phyloP scores from a whole-genome alignment of 2,888 invertebrate species.

The Aphelenchoides bicaudatus region DNA sequence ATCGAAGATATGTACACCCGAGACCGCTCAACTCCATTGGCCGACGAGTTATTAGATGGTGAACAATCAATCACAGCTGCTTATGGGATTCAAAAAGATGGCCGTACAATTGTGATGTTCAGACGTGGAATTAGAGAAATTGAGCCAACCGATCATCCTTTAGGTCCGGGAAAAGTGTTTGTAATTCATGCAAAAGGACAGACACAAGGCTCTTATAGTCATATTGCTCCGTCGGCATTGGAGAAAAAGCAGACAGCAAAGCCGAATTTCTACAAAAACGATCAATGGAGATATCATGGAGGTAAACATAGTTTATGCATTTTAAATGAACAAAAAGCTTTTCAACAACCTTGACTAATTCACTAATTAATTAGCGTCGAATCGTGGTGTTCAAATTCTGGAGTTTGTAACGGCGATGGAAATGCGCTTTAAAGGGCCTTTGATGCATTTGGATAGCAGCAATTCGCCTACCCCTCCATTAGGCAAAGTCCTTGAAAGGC shows the following conservation, averaged over 20 bases:
- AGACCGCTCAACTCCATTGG: conserved; percentile 53
- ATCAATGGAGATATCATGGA: conserved; percentile 37
- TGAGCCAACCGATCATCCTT: conserved; percentile 58
- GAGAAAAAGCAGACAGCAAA: conserved; percentile 21
- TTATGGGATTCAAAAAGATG: conserved; percentile 48
- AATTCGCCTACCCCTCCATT: background rate
- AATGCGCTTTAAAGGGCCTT: conserved; percentile 19
- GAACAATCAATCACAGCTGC: conserved; percentile 54
- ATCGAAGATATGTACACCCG: conserved; percentile 56
- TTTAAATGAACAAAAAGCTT: conserved; percentile 10
- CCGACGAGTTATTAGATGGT: conserved; percentile 53
- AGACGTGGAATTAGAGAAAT: conserved; percentile 48
- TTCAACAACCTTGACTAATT: too few species aligned
- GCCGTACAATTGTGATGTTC: conserved; percentile 56
- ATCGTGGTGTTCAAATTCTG: conserved; percentile 25
- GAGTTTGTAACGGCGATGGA: conserved; percentile 26
- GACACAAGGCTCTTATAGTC: conserved; percentile 30
- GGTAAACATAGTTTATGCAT: conserved; percentile 14
- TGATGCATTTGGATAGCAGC: background rate
- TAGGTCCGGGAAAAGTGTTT: conserved; percentile 49
- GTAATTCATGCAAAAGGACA: conserved; percentile 55
- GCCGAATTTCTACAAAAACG: conserved; percentile 26
- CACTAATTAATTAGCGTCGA: conserved; percentile 20
- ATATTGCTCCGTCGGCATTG: conserved; percentile 36
- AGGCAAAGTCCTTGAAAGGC: conserved; percentile 10